Evolutionary conservation across 1,140 invertebrate genomes (phyloP), one percentile per base, ranked within the genome.

Genomic region (Brachystomella parvula): DNA sequence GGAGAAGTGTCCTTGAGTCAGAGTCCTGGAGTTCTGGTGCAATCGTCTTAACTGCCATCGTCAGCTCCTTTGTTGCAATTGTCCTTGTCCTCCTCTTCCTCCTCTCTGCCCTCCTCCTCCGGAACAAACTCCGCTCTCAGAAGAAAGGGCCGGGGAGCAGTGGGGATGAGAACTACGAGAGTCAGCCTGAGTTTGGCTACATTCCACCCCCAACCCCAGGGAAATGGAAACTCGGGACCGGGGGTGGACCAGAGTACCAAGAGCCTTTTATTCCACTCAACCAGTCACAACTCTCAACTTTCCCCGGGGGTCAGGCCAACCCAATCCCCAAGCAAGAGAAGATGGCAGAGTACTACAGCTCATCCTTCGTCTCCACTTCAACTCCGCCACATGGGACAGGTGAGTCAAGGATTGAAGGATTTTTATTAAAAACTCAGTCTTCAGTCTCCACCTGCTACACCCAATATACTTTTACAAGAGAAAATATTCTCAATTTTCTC

Each of bases 331-430:
- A 56, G 2, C 58, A 63, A 33, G 62, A 61, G 3, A 68, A 70
- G 58, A 73, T 73, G 72, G 72, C 67, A 19, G 71, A 73, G 32
- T 73, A 73, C 47, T 73, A 73, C 69, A 70, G 66, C 59, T 73
- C 68, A 39, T 71, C 71, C 28, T 59, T 73, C 21, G 68, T 73
- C 39, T 68, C 70, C 3, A 68, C 65, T 26, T 39, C 35, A 28
- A 58, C 47, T 29, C 28, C 44, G 3, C 29, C 63, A 57, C 26
- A 31, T 56, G 24, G 9, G 21, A 33, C 63, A 59, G 63, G 29
- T 56, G 12, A 64, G 33, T 30, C 17, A 44, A 62, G 19, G 35
- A 9, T 39, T 39, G 35, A 9, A 6, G 6, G 19, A 39, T 6
- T 19, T 6, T 6, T 9, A 39, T 39, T 39, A 39, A 19, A 39